A percentile compares a stretch with the other conserved stretches of the same genome.
phyloP scores from a whole-genome alignment of 1,140 invertebrate species.

The Scaptomyza hsui region DNA sequence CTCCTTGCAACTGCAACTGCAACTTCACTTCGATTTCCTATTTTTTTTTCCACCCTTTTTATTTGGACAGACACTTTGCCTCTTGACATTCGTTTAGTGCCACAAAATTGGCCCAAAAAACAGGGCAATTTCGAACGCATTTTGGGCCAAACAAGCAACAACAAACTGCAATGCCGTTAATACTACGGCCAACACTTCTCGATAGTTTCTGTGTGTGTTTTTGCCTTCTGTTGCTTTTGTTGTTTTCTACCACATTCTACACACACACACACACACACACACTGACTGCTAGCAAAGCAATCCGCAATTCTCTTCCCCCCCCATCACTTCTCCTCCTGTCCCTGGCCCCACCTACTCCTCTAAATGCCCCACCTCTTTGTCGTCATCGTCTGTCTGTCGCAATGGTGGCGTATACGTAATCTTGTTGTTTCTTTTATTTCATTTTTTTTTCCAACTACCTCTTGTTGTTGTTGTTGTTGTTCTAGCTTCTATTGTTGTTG shows the following conservation, averaged over 20 bases:
- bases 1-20: not conserved
- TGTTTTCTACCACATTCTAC: conserved; percentile 54
- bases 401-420: conserved; percentile 79
- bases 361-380: not conserved
- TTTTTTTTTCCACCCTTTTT: too few species aligned
- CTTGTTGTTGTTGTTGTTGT: conserved; percentile 28
- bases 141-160: conserved; percentile 24
- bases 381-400: conserved; percentile 52
- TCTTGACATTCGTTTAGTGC: conserved; percentile 61
- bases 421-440: conserved; percentile 52
- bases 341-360: not conserved
- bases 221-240: conserved; percentile 11
- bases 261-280: not conserved
- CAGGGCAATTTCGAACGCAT: conserved; percentile 34
- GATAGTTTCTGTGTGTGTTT: conserved; percentile 23
- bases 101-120: conserved; percentile 31
- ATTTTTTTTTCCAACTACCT: conserved; percentile 38
- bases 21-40: conserved; percentile 9
- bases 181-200: conserved; percentile 8
- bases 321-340: not conserved
- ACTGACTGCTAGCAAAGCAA: conserved; percentile 14
- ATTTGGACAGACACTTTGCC: conserved; percentile 22
- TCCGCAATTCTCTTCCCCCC: conserved; percentile 9
- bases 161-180: conserved; percentile 39
- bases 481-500: conserved; percentile 36